Conservation (phyloP, 2,888 invertebrate genomes). For the Stenichneumon culpator region DNA sequence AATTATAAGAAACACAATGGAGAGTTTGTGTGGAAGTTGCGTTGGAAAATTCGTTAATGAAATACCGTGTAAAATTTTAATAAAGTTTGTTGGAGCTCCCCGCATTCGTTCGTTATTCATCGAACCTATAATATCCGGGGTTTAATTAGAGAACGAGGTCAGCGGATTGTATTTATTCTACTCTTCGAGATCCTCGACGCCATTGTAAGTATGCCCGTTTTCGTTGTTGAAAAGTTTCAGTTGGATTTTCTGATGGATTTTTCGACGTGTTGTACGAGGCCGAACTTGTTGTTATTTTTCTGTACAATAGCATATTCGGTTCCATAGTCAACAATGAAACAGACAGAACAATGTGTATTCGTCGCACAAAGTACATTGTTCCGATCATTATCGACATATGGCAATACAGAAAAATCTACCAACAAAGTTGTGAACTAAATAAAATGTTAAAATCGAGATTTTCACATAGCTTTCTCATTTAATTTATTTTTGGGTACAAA, state of each 20-base stretch:
- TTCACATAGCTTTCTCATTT: too few species aligned
- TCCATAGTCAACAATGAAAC: slow-evolving; percentile 8
- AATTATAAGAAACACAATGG: slow-evolving; percentile 41
- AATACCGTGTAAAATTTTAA: slow-evolving; percentile 61
- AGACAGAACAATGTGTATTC: not conserved
- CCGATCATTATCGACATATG: too few species aligned
- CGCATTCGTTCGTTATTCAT: slow-evolving; percentile 50
- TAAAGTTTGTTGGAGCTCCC: slow-evolving; percentile 11
- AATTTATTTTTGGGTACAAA: too few species aligned
- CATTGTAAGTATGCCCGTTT: not conserved
- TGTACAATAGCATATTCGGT: slow-evolving; percentile 13
- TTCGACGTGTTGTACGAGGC: not conserved
- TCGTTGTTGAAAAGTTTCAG: not conserved
- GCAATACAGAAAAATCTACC: too few species aligned
- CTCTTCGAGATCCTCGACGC: slow-evolving; percentile 34
- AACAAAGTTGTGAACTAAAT: too few species aligned
- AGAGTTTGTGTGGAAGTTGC: slow-evolving; percentile 9
- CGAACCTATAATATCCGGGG: slow-evolving; percentile 50
- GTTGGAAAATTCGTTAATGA: slow-evolving; percentile 34
- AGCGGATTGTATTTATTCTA: slow-evolving; percentile 51
- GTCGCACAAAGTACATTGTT: too few species aligned
- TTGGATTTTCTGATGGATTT: slow-evolving; percentile 20
- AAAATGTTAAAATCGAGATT: too few species aligned
- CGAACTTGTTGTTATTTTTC: not conserved
- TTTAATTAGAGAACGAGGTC: slow-evolving; percentile 64